Percentiles rank a stretch among this genome's conserved stretches.
phyloP scores from a whole-genome alignment of 2,113 vertebrate species.

The Tachysurus fulvidraco region DNA sequence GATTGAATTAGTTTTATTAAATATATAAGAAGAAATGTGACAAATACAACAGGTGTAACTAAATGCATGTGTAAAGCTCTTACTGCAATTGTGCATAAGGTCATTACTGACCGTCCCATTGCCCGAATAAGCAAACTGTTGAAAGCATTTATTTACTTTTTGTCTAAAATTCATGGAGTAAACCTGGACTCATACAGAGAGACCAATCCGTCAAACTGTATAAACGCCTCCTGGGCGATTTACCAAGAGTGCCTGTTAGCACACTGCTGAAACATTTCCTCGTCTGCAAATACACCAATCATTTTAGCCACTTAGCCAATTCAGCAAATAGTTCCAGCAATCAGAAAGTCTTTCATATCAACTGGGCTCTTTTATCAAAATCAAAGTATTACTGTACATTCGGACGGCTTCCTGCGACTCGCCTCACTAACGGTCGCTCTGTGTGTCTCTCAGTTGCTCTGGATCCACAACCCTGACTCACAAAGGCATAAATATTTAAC shows the following conservation, averaged over 20 bases:
- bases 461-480: conserved; percentile 34
- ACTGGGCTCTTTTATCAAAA: neutral
- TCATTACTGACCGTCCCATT: neutral
- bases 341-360: neutral
- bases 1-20: too few relatives aligned
- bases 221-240: neutral
- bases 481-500: conserved; percentile 4
- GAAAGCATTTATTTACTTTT: neutral
- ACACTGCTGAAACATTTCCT: neutral
- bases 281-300: neutral
- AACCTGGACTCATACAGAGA: too few relatives aligned
- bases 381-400: neutral
- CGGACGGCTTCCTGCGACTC: neutral
- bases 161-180: neutral
- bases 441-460: conserved; percentile 31
- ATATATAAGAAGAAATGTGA: too few relatives aligned
- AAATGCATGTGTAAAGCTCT: too few relatives aligned
- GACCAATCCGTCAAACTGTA: neutral
- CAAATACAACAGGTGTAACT: too few relatives aligned
- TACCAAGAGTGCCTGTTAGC: neutral
- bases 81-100: too few relatives aligned
- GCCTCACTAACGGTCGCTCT: neutral
- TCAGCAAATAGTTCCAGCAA: neutral
- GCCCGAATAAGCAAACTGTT: neutral
- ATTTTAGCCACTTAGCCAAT: neutral